Conservation (phyloP, 1,140 invertebrate species). For the Drosophila melanogaster region Release_6_plus_ISO1_MT NC_004354.4:6914001-6914500, state of each 20-base stretch:
- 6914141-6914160: constrained; percentile 41
- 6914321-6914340: constrained; percentile 1
- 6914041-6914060: constrained; percentile 64
- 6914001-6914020: constrained; percentile 36
- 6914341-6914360: neutral
- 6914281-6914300: constrained; percentile 10
- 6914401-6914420: constrained; percentile 45
- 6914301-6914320: neutral
- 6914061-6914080: constrained; percentile 66
- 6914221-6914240: neutral
- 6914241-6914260: constrained; percentile 20
- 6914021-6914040: constrained; percentile 42
- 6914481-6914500: constrained; percentile 4
- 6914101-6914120: neutral
- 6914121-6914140: constrained; percentile 5
- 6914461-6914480: constrained; percentile 17
- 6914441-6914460: constrained; percentile 40
- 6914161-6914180: constrained; percentile 69
- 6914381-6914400: constrained; percentile 13
- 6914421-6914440: constrained; percentile 39
- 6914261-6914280: constrained; percentile 32
- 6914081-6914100: no score
- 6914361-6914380: neutral
- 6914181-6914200: constrained; percentile 43
- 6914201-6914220: neutral